Evolutionary conservation across 2,113 vertebrate species (phyloP).

Genomic region (Hucho hucho): DNA sequence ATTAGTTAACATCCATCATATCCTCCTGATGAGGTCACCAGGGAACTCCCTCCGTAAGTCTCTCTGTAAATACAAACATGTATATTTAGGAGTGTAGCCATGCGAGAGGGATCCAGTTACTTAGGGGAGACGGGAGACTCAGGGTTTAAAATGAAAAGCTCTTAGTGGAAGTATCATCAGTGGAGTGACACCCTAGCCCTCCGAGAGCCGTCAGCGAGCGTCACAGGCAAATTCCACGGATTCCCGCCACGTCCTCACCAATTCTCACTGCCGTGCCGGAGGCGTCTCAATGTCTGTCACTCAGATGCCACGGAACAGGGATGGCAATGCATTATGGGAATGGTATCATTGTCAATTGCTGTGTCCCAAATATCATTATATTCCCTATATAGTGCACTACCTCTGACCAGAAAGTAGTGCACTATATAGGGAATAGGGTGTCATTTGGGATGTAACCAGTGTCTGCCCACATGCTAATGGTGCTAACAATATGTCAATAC

Average conservation of each 20-base stretch:
- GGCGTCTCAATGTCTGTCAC: constrained; percentile 66
- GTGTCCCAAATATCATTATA: too few species aligned
- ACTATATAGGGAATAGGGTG: too few species aligned
- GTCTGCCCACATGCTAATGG: constrained; percentile 40
- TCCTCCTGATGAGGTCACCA: constrained; percentile 47
- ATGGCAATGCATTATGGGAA: constrained; percentile 53
- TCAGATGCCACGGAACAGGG: constrained; percentile 42
- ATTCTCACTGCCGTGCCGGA: constrained; percentile 57
- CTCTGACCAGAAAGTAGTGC: too few species aligned
- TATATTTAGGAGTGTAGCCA: constrained; percentile 68
- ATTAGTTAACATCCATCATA: constrained; percentile 73
- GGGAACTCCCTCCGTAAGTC: constrained; percentile 58
- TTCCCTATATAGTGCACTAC: too few species aligned
- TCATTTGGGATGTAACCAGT: too few species aligned
- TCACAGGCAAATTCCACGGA: constrained; percentile 63
- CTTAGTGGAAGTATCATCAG: constrained; percentile 56
- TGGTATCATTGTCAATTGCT: constrained; percentile 11
- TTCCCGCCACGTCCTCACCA: constrained; percentile 66
- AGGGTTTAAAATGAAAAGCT: constrained; percentile 79
- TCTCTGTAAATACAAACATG: constrained; percentile 62
- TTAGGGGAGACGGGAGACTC: constrained; percentile 51
- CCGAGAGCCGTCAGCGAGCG: constrained; percentile 64
- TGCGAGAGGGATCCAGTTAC: constrained; percentile 67
- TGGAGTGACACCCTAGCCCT: constrained; percentile 70
- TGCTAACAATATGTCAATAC: constrained; percentile 29